A percentile compares a stretch with the other conserved stretches of the same genome.
Conservation (phyloP, 2,797 vertebrate species). For the Danio aesculapii region DNA sequence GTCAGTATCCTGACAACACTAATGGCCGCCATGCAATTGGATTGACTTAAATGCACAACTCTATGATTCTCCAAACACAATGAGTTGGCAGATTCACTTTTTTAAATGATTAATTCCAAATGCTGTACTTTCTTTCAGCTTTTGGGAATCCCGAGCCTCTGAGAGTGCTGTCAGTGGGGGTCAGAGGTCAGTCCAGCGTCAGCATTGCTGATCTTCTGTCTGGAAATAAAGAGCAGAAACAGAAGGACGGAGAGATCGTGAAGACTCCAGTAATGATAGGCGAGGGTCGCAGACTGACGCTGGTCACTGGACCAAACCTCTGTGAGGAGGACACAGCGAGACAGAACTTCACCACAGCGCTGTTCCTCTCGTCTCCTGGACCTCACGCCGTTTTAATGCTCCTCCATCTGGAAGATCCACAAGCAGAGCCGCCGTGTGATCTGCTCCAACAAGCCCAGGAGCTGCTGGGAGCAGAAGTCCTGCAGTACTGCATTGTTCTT, state of each 20-base stretch:
- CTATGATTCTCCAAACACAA: too few relatives aligned
- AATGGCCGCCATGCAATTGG: too few relatives aligned
- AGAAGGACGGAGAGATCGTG: not conserved
- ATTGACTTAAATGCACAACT: too few relatives aligned
- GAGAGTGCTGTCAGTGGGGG: conserved; percentile 15
- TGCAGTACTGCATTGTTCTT: conserved; percentile 30
- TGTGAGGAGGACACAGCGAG: conserved; percentile 7
- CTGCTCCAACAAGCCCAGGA: conserved; percentile 5
- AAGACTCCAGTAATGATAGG: conserved; percentile 13
- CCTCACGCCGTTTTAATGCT: conserved; percentile 29
- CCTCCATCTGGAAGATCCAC: conserved; percentile 18
- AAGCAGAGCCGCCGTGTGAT: conserved; percentile 18
- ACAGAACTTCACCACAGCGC: conserved; percentile 18
- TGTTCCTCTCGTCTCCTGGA: conserved; percentile 25
- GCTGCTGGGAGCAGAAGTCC: conserved; percentile 15
- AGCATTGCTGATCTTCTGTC: conserved; percentile 12
- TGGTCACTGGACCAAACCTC: conserved; percentile 32
- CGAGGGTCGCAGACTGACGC: conserved; percentile 3
- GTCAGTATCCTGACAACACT: too few relatives aligned
- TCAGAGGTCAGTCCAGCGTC: not conserved
- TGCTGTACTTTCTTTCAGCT: too few relatives aligned
- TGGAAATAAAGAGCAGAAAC: not conserved
- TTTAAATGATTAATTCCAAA: too few relatives aligned
- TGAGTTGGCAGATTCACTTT: too few relatives aligned
- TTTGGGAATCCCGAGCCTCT: not conserved